A percentile compares a stretch with the other conserved stretches of the same genome.
Evolutionary conservation across 2,113 vertebrate genomes (phyloP).

Genomic region (Syrmaticus mikado): DNA sequence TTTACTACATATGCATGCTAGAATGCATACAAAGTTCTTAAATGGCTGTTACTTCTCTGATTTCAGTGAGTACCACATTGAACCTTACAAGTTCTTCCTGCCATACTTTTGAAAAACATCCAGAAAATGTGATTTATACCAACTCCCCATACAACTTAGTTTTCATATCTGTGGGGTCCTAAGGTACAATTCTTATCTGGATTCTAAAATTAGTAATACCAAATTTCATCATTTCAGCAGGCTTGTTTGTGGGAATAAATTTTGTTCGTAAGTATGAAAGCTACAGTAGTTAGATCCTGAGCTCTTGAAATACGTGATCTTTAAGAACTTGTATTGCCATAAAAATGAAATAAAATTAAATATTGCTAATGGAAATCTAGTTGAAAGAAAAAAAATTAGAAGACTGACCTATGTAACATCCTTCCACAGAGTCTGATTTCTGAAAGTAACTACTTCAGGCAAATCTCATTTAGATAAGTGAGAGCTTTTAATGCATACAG

Average conservation of each 20-base stretch:
- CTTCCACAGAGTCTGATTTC: background rate
- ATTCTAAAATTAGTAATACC: background rate
- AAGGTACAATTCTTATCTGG: background rate
- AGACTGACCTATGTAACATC: background rate
- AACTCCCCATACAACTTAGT: background rate
- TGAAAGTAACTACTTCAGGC: background rate
- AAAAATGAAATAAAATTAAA: background rate
- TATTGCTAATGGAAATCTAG: background rate
- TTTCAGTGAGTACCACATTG: background rate
- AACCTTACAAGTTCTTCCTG: background rate
- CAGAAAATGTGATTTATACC: background rate
- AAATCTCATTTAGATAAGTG: background rate
- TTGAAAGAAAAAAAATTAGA: background rate
- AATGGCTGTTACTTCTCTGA: background rate
- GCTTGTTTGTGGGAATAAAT: background rate
- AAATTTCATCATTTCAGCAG: background rate
- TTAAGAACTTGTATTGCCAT: background rate
- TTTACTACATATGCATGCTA: background rate
- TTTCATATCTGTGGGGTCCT: background rate
- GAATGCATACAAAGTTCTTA: background rate
- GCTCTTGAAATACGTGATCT: background rate
- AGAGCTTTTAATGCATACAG: constrained; percentile 9
- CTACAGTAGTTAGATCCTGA: background rate
- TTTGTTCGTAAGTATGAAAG: background rate
- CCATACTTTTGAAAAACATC: background rate